Evolutionary conservation across 2,888 invertebrate genomes (phyloP).

Genomic region (Ceriagrion tenellum): DNA sequence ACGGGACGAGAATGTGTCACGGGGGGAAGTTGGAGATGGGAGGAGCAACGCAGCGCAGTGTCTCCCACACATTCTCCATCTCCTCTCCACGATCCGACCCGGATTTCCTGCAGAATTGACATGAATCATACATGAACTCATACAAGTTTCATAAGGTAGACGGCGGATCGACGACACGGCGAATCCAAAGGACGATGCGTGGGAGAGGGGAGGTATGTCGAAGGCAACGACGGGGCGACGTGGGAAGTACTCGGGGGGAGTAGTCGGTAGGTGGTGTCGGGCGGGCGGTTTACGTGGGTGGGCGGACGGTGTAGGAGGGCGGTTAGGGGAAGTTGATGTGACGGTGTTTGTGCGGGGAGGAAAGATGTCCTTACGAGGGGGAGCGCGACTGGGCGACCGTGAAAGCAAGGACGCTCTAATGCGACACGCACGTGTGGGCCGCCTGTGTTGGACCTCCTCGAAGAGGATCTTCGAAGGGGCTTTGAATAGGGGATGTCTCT

Average conservation of each 20-base stretch:
- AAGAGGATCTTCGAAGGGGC: background rate
- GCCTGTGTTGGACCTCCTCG: background rate
- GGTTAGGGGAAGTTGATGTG: background rate
- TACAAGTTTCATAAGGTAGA: constrained; percentile 33
- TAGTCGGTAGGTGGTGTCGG: background rate
- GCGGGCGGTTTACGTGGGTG: background rate
- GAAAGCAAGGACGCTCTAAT: background rate
- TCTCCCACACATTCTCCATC: background rate
- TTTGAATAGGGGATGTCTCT: background rate
- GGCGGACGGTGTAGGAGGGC: background rate
- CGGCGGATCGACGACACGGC: background rate
- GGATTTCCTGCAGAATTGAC: constrained; percentile 45
- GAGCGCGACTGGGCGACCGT: background rate
- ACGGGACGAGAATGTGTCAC: background rate
- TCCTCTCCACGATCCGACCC: constrained; percentile 4
- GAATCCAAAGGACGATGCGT: background rate
- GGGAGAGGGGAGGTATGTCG: background rate
- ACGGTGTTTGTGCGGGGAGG: background rate
- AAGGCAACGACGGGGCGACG: too few species aligned
- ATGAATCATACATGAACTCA: constrained; percentile 54
- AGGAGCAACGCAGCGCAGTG: background rate
- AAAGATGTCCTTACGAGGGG: background rate
- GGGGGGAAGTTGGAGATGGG: background rate
- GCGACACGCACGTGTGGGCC: background rate
- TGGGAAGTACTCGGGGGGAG: background rate